A percentile compares a stretch with the other conserved stretches of the same genome.
phyloP scores from a whole-genome alignment of 2,113 vertebrate species.

The Ceyx melanurus region DNA sequence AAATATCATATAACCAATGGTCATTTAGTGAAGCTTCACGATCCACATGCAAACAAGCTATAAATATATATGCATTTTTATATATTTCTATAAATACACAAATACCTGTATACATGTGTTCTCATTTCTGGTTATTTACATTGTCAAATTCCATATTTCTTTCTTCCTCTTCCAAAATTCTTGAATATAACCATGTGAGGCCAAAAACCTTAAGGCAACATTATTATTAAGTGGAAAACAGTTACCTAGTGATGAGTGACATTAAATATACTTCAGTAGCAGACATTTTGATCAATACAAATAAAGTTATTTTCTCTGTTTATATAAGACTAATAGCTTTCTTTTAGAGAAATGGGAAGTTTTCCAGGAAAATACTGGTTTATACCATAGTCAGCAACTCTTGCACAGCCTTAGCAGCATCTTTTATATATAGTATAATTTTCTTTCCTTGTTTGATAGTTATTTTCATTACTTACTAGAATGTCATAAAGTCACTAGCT shows the following conservation, averaged over 20 bases:
- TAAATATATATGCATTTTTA: neutral
- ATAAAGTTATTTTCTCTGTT: neutral
- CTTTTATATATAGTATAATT: slow-evolving; percentile 33
- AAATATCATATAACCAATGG: neutral
- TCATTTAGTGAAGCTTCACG: neutral
- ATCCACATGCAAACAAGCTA: neutral
- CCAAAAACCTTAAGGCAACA: neutral
- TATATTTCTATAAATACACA: neutral
- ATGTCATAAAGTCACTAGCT: slow-evolving; percentile 16
- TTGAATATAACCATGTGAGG: neutral
- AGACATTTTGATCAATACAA: slow-evolving; percentile 24
- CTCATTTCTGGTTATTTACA: neutral
- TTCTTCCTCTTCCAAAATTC: neutral
- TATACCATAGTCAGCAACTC: slow-evolving; percentile 10
- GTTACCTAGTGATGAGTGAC: neutral
- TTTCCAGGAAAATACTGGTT: slow-evolving; percentile 26
- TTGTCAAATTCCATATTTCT: neutral
- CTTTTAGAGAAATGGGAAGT: neutral
- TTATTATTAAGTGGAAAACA: neutral
- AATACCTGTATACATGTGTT: neutral
- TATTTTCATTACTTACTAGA: slow-evolving; percentile 59
- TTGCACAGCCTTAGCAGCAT: slow-evolving; percentile 1
- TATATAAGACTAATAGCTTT: neutral
- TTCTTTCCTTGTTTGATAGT: slow-evolving; percentile 24
- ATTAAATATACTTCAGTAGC: neutral